Evolutionary conservation across 1,140 invertebrate species (phyloP), one percentile per base, ranked within the genome.

Genomic region (Cylas formicarius): DNA sequence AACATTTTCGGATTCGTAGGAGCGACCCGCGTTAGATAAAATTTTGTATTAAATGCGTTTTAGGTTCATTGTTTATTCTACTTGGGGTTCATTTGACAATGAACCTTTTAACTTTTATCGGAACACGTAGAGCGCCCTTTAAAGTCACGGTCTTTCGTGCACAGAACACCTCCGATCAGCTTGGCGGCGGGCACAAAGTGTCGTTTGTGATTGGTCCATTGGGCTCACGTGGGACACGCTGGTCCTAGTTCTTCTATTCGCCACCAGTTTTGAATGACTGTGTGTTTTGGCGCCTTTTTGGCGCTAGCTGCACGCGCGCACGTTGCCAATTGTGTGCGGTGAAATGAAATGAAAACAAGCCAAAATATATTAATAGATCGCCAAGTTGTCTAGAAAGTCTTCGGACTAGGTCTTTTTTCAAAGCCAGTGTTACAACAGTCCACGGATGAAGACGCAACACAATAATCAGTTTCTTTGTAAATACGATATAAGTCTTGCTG

Each of bases 131-230:
- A 56, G 27, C 38, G 39, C 39, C 52, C 39, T 52, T 52, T 51
- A 65, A 69, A 67, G 60, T 63, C 44, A 58, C 60, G 63, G 63
- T 66, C 66, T 67, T 67, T 67, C 66, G 65, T 73, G 70, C 69
- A 70, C 62, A 63, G 59, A 66, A 53, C 66, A 57, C 62, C 58
- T 63, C 64, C 62, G 14, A 67, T 62, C 66, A 72, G 71, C 72
- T 76, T 73, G 69, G 73, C 72, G 73, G 73, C 72, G 70, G 71
- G 70, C 58, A 74, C 68, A 73, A 73, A 73, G 69, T 62, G 56
- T 65, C 67, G 66, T 60, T 67, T 68, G 67, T 71, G 67, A 75
- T 76, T 76, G 72, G 72, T 66, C 52, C 32, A 48, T 24, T 20
- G 31, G 22, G 31, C 48, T 71, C 71, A 72, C 70, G 69, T 72